Conservation (phyloP, 2,113 vertebrate species). For the Aythya baeri region DNA sequence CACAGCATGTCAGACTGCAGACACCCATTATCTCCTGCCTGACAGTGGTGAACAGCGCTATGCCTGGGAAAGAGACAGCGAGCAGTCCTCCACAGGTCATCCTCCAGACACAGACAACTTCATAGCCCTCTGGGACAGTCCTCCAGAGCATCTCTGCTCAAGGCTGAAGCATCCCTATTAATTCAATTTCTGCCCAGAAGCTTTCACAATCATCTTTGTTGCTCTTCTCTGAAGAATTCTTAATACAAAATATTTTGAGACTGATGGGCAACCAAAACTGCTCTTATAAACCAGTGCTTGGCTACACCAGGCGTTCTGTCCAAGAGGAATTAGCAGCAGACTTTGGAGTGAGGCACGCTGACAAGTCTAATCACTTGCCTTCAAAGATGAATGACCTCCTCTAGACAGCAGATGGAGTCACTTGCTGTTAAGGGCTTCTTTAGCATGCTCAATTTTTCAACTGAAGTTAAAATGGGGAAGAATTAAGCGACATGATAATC, state of each 20-base stretch:
- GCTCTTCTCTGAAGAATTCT: neutral
- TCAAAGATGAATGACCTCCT: slow-evolving; percentile 3
- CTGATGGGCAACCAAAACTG: neutral
- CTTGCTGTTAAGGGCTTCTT: neutral
- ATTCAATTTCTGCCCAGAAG: neutral
- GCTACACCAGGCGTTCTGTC: neutral
- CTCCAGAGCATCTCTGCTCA: neutral
- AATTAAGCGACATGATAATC: neutral
- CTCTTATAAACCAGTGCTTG: neutral
- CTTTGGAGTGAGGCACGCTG: neutral
- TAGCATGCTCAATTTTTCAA: neutral
- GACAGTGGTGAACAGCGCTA: neutral
- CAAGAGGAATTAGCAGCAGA: neutral
- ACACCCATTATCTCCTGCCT: neutral
- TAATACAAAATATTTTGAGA: neutral
- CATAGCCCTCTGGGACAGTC: neutral
- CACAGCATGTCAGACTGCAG: accelerated
- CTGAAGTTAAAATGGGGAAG: neutral
- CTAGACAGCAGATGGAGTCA: slow-evolving; percentile 16
- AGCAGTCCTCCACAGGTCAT: neutral
- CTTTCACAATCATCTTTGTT: neutral
- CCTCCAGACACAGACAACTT: neutral
- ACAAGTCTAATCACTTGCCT: neutral
- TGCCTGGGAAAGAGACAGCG: neutral
- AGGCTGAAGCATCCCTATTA: neutral